These are phyloP conservation scores for Drosophila subobscura DNA, from an alignment of 1,140 invertebrate species.

Conservation along the genomic window DNA sequence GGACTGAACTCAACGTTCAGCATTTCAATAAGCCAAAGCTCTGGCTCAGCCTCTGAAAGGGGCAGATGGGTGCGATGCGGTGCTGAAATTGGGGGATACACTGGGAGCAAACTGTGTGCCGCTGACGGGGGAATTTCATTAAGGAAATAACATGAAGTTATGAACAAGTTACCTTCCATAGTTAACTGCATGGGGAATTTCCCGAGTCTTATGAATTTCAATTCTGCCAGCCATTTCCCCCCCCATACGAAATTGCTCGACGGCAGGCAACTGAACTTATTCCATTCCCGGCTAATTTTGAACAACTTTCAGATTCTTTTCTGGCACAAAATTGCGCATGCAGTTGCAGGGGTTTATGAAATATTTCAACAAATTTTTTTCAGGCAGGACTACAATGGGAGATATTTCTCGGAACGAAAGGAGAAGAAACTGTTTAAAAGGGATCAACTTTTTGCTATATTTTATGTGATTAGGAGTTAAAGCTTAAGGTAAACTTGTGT, in stretches of 20 bases:
- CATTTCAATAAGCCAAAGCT: constrained; percentile 44
- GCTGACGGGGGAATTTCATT: constrained; percentile 38
- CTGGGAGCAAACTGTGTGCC: neutral
- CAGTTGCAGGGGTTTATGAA: neutral
- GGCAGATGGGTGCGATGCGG: neutral
- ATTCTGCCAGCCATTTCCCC: neutral
- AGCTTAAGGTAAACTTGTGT: too few species aligned
- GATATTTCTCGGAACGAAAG: too few species aligned
- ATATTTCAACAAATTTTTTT: neutral
- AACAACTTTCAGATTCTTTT: constrained; percentile 1
- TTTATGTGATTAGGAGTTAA: too few species aligned
- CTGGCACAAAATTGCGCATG: too few species aligned
- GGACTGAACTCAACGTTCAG: constrained; percentile 3
- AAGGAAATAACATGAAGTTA: constrained; percentile 46
- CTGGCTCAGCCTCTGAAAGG: constrained; percentile 1
- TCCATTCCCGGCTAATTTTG: neutral
- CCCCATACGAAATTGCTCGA: neutral
- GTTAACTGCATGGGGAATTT: constrained; percentile 31
- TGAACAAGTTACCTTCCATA: constrained; percentile 45
- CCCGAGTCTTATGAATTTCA: neutral
- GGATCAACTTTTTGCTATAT: too few species aligned
- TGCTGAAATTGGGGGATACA: neutral
- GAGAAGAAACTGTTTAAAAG: too few species aligned
- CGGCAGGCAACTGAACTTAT: neutral
- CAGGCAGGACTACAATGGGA: too few species aligned